These are phyloP conservation scores for Trididemnum miniatum DNA, from an alignment of 23 tunicate species.

Conservation along the genomic window DNA sequence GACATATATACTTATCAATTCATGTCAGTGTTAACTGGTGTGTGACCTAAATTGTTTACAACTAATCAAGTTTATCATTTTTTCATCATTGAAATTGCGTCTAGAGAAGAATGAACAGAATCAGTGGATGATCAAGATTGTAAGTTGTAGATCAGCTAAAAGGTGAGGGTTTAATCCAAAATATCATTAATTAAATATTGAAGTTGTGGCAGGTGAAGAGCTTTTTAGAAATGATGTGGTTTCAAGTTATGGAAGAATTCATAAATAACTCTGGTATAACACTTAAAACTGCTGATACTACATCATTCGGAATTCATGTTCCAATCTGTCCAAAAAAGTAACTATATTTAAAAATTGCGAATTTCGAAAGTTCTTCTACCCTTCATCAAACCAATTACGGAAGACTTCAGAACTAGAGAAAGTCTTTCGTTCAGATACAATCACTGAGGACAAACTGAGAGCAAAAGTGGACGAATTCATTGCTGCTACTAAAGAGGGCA, in stretches of 20 bases:
- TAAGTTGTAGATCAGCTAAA: conserved; percentile 62
- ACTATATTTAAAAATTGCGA: conserved; percentile 44
- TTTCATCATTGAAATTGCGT: no score
- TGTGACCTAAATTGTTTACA: no score
- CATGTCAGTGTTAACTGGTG: no score
- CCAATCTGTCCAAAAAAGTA: conserved; percentile 50
- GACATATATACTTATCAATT: no score
- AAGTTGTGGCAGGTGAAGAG: conserved; percentile 41
- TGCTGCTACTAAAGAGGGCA: conserved; percentile 30
- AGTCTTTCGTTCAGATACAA: conserved; percentile 58
- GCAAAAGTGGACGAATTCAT: conserved; percentile 74
- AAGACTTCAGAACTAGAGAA: conserved; percentile 63
- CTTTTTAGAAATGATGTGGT: conserved; percentile 25
- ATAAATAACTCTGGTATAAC: conserved; percentile 90
- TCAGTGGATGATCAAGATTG: conserved; percentile 57
- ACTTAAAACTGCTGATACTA: conserved; percentile 49
- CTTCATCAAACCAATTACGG: conserved; percentile 46
- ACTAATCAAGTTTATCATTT: no score
- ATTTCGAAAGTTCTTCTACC: conserved; percentile 56
- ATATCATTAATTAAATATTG: conserved; percentile 81
- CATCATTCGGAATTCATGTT: conserved; percentile 73
- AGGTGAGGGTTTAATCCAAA: conserved; percentile 67
- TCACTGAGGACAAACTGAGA: conserved; percentile 61
- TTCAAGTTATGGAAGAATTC: conserved; percentile 67
- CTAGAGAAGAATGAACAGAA: no score